A percentile compares a stretch with the other conserved stretches of the same genome.
phyloP scores from a whole-genome alignment of 2,797 vertebrate genomes.

The Margarornis squamiger region DNA sequence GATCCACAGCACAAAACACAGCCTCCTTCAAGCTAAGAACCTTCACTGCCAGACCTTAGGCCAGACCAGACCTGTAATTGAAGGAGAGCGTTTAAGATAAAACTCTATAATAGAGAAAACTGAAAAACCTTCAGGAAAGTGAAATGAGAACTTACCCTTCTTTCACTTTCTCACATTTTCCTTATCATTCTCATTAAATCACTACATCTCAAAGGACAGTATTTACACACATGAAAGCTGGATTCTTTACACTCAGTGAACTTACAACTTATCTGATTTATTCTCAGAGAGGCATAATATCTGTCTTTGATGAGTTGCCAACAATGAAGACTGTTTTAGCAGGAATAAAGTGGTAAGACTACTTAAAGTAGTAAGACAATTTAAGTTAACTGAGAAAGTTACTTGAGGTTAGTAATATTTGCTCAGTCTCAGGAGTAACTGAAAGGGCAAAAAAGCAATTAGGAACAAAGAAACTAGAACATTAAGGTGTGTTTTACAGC shows the following conservation, averaged over 20 bases:
- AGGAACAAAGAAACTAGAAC: not conserved
- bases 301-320: not conserved
- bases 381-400: not conserved
- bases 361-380: not conserved
- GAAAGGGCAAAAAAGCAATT: not conserved
- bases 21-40: not conserved
- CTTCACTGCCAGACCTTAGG: not conserved
- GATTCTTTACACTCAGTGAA: not conserved
- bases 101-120: not conserved
- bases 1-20: not conserved
- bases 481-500: not conserved
- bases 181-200: not conserved
- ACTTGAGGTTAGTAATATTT: not conserved
- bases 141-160: not conserved
- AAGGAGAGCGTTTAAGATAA: not conserved
- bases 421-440: not conserved
- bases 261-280: not conserved
- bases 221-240: not conserved
- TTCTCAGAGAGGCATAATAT: not conserved
- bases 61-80: not conserved
- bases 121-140: not conserved
- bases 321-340: not conserved
- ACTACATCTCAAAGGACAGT: not conserved
- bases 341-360: not conserved
- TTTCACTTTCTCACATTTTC: not conserved